Evolutionary conservation across 2,113 vertebrate species (phyloP).

Genomic region (Erythrolamprus reginae): DNA sequence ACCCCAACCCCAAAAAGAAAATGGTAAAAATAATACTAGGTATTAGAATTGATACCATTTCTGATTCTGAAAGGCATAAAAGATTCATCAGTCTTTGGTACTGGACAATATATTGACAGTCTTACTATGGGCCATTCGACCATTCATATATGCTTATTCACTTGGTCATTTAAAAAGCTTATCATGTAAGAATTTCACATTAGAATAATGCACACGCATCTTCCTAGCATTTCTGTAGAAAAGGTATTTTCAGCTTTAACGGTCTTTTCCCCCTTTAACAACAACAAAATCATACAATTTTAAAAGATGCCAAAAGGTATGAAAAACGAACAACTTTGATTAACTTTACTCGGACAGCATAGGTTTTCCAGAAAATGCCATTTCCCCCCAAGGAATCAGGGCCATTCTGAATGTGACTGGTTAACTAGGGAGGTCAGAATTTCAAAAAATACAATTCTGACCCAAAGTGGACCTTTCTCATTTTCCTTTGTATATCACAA

Average conservation of each 20-base stretch:
- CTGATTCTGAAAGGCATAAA: background rate
- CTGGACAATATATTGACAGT: background rate
- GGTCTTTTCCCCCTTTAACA: background rate
- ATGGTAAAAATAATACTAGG: background rate
- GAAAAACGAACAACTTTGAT: background rate
- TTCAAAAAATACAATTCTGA: background rate
- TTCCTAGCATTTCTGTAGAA: conserved; percentile 21
- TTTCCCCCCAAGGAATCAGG: no score
- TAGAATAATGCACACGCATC: background rate
- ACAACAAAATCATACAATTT: background rate
- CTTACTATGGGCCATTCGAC: background rate
- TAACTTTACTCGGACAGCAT: background rate
- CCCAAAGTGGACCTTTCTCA: background rate
- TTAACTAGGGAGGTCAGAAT: background rate
- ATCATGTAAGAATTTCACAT: background rate
- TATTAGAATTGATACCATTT: background rate
- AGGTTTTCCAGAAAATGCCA: background rate
- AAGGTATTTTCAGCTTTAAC: background rate
- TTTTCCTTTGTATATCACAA: background rate
- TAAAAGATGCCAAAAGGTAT: background rate
- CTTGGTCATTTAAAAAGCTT: background rate
- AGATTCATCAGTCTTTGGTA: background rate
- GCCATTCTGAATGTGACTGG: background rate
- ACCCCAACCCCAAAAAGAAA: background rate
- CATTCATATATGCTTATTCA: background rate